Percentiles rank a stretch among this genome's conserved stretches.
Evolutionary conservation across 2,888 invertebrate genomes (phyloP).

Genomic region (Drepanosiphum platanoidis): DNA sequence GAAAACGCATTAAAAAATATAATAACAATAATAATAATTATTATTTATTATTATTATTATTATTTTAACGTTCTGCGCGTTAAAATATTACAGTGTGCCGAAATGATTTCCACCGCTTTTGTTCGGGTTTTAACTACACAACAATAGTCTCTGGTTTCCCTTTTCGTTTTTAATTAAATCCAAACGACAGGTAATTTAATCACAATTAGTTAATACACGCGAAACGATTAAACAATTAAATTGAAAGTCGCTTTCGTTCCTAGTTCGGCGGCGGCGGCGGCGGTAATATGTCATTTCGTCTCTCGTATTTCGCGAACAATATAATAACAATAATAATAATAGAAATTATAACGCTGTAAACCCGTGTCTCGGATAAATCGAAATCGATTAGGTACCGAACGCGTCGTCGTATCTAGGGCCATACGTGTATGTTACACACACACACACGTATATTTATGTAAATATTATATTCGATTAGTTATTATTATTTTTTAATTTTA

Average conservation of each 20-base stretch:
- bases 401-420: neutral
- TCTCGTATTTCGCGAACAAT: neutral
- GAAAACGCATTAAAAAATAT: slow-evolving; percentile 5
- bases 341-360: neutral
- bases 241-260: neutral
- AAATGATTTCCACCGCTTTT: slow-evolving; percentile 13
- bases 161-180: slow-evolving; percentile 43
- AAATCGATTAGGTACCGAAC: slow-evolving; percentile 2
- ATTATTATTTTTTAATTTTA: neutral
- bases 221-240: slow-evolving; percentile 38
- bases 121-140: neutral
- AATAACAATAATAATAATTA: neutral
- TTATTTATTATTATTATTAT: no score
- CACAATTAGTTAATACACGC: slow-evolving; percentile 10
- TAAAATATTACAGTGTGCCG: neutral
- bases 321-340: neutral
- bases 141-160: slow-evolving; percentile 8
- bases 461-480: neutral
- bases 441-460: no score
- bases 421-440: no score
- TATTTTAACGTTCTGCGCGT: neutral
- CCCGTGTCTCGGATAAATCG: neutral
- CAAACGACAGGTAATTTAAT: slow-evolving; percentile 39
- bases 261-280: neutral
- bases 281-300: neutral